These are phyloP conservation scores for Engraulis encrasicolus DNA, from an alignment of 2,113 vertebrate genomes.

Conservation along the genomic window DNA sequence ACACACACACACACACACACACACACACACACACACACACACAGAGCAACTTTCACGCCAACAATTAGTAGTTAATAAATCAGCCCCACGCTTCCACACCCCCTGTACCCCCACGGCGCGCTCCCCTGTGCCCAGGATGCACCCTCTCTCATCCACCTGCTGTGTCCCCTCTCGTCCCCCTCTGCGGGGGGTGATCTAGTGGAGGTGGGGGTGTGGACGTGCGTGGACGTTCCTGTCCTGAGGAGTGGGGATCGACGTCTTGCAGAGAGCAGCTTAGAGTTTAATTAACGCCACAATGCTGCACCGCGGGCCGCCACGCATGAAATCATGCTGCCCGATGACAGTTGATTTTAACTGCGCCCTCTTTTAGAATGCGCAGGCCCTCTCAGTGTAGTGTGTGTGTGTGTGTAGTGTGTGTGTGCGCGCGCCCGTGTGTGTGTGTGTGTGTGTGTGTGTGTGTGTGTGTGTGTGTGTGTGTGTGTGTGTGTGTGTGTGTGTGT, in stretches of 20 bases:
- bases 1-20: no score
- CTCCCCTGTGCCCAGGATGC: no score
- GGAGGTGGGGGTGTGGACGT: no score
- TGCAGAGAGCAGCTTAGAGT: slow-evolving; percentile 19
- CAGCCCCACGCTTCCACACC: slow-evolving; percentile 73
- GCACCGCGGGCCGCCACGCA: neutral
- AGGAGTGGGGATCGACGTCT: slow-evolving; percentile 35
- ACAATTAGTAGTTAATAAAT: slow-evolving; percentile 83
- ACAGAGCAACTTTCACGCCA: slow-evolving; percentile 67
- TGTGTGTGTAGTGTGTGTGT: neutral
- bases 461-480: slow-evolving; percentile 25
- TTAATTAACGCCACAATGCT: neutral
- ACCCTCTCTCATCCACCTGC: no score
- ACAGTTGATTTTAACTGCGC: neutral
- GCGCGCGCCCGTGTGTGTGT: neutral
- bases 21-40: neutral
- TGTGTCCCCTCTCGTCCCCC: neutral
- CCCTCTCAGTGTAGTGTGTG: no score
- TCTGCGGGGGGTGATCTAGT: neutral
- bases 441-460: neutral
- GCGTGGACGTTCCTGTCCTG: no score
- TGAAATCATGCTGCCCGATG: slow-evolving; percentile 1
- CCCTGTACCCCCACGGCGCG: slow-evolving; percentile 51
- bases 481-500: slow-evolving; percentile 1
- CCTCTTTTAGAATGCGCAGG: neutral